phyloP scores from a whole-genome alignment of 23 tunicate genomes.

The Halocynthia roretzi region DNA sequence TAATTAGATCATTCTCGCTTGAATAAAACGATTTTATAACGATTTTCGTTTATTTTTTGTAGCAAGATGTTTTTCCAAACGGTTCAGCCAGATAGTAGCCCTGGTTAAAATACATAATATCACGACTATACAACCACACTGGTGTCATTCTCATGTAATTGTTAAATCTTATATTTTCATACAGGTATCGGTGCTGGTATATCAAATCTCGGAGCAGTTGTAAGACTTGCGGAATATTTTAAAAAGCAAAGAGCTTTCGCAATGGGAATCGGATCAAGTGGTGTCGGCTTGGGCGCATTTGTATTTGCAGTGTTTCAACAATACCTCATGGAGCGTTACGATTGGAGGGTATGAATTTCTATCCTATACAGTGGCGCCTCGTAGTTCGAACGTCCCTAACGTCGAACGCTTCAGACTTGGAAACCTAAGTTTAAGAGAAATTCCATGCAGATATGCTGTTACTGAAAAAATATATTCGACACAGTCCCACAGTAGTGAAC shows the following conservation, averaged over 20 bases:
- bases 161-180: neutral
- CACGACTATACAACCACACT: too few relatives aligned
- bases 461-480: neutral
- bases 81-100: too few relatives aligned
- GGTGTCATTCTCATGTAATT: too few relatives aligned
- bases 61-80: too few relatives aligned
- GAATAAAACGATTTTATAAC: too few relatives aligned
- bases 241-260: constrained; percentile 74
- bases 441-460: neutral
- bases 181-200: constrained; percentile 78
- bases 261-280: constrained; percentile 90
- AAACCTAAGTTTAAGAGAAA: too few relatives aligned
- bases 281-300: constrained; percentile 83
- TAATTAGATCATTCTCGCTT: too few relatives aligned
- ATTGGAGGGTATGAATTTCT: constrained; percentile 60
- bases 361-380: neutral
- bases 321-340: constrained; percentile 32
- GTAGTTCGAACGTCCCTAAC: neutral
- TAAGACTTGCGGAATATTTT: constrained; percentile 55
- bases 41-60: too few relatives aligned
- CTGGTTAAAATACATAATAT: too few relatives aligned
- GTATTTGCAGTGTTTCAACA: constrained; percentile 54
- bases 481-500: too few relatives aligned
- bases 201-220: constrained; percentile 71
- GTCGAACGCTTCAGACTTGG: neutral